These are phyloP conservation scores for Ditylenchus dipsaci DNA, from an alignment of 1,140 invertebrate genomes.

Conservation along the genomic window DNA sequence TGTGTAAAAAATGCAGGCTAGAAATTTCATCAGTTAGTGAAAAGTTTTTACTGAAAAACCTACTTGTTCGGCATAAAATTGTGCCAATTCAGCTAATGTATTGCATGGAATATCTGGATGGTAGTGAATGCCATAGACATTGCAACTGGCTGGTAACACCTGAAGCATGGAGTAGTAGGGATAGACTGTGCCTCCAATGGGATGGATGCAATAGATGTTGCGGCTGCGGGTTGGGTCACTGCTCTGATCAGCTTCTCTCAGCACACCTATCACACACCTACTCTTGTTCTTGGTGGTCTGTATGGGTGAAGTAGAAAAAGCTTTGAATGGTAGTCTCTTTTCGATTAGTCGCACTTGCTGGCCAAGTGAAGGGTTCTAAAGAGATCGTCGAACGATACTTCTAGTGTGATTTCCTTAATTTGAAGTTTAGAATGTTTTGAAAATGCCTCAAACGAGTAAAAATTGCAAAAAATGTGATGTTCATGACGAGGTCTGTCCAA, in stretches of 20 bases:
- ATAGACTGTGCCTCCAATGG: slow-evolving; percentile 46
- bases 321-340: neutral
- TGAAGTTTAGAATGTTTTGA: too few species aligned
- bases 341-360: slow-evolving; percentile 17
- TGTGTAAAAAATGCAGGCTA: slow-evolving; percentile 11
- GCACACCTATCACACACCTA: too few species aligned
- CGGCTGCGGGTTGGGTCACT: too few species aligned
- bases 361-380: neutral
- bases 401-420: too few species aligned
- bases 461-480: too few species aligned
- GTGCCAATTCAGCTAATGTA: slow-evolving; percentile 37
- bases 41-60: slow-evolving; percentile 13
- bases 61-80: slow-evolving; percentile 42
- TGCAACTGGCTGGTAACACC: slow-evolving; percentile 29
- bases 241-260: too few species aligned
- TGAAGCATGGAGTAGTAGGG: slow-evolving; percentile 41
- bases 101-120: slow-evolving; percentile 10
- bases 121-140: slow-evolving; percentile 47
- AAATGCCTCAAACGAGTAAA: too few species aligned
- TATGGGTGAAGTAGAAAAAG: too few species aligned
- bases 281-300: too few species aligned
- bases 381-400: too few species aligned
- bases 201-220: slow-evolving; percentile 43
- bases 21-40: neutral
- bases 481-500: too few species aligned